These are phyloP conservation scores for Lasioglossum malachurum DNA, from an alignment of 2,888 invertebrate genomes.

Conservation along the genomic window DNA sequence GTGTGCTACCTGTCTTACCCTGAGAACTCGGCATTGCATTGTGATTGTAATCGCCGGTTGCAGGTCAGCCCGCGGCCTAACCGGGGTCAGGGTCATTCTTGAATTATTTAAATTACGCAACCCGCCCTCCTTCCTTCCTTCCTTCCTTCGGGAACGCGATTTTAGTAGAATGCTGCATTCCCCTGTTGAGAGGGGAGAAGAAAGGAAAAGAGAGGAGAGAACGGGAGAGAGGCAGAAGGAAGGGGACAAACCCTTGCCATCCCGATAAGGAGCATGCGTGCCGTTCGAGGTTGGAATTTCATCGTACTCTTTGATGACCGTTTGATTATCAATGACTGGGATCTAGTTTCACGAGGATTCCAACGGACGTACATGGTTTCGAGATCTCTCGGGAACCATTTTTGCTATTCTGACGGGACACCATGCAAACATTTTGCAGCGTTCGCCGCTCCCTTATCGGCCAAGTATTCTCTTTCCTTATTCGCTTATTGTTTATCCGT, in stretches of 20 bases:
- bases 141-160: conserved; percentile 15
- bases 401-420: conserved; percentile 1
- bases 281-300: conserved; percentile 6
- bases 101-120: conserved; percentile 80
- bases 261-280: conserved; percentile 24
- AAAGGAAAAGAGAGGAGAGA: neutral
- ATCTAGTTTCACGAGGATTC: conserved; percentile 14
- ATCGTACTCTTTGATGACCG: conserved; percentile 28
- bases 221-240: conserved; percentile 4
- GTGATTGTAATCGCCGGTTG: conserved; percentile 78
- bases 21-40: conserved; percentile 75
- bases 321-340: conserved; percentile 27
- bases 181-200: neutral
- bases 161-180: conserved; percentile 5
- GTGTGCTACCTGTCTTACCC: conserved; percentile 79
- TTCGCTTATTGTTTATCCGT: neutral
- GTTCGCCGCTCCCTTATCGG: neutral
- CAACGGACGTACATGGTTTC: conserved; percentile 3
- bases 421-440: neutral
- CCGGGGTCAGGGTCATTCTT: conserved; percentile 78
- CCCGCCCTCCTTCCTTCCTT: conserved; percentile 55
- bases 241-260: neutral
- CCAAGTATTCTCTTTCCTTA: neutral
- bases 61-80: conserved; percentile 75
- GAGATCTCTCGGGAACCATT: neutral